Conservation (phyloP, 2,888 invertebrate species). For the Cheilosia vernalis region DNA sequence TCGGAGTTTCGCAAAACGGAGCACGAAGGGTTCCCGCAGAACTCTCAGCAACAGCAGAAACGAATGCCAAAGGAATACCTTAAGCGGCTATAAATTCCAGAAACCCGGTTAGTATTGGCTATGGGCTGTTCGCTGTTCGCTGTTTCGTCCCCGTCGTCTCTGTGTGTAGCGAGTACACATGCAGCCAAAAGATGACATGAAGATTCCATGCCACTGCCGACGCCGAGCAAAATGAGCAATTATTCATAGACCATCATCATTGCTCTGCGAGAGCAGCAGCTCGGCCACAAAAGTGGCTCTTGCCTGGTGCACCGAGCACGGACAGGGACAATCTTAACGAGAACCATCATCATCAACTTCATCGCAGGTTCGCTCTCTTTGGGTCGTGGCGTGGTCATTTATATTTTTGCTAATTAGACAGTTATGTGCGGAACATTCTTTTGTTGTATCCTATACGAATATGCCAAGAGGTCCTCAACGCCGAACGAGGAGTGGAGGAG, state of each 20-base stretch:
- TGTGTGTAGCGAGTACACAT: constrained; percentile 26
- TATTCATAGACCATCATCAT: constrained; percentile 73
- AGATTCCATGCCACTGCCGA: constrained; percentile 67
- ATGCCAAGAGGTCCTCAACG: constrained; percentile 6
- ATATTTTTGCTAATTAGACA: constrained; percentile 75
- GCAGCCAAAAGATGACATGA: constrained; percentile 67
- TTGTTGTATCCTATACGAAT: constrained; percentile 39
- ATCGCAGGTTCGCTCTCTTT: constrained; percentile 53
- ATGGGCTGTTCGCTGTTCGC: constrained; percentile 66
- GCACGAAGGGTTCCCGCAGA: constrained; percentile 62
- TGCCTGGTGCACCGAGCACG: neutral
- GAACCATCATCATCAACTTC: constrained; percentile 74
- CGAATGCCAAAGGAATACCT: constrained; percentile 68
- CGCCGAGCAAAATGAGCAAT: constrained; percentile 63
- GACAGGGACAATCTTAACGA: constrained; percentile 70
- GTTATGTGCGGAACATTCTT: constrained; percentile 73
- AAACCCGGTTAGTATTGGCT: constrained; percentile 72
- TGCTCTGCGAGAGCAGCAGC: constrained; percentile 7
- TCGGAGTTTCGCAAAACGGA: constrained; percentile 65
- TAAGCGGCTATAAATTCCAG: constrained; percentile 73
- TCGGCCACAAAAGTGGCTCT: neutral
- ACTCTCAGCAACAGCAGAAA: constrained; percentile 11
- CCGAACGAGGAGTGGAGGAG: neutral
- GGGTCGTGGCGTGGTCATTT: constrained; percentile 74
- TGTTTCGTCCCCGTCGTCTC: constrained; percentile 10